Evolutionary conservation across 2,797 vertebrate species (phyloP).

Genomic region (Cryptoblepharus egeriae): DNA sequence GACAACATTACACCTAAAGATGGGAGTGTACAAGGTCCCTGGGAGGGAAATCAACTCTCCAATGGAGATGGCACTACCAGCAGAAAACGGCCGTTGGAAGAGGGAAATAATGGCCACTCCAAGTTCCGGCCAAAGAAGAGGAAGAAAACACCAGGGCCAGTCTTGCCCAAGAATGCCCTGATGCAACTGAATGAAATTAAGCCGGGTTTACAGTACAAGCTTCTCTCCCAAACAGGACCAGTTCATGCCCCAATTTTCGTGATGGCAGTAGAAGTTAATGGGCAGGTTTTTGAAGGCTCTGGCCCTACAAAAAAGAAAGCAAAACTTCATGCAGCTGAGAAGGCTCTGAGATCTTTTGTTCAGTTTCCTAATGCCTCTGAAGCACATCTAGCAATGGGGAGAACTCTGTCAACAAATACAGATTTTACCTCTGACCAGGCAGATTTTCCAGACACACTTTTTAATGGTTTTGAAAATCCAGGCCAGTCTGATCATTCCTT

Average conservation of each 20-base stretch:
- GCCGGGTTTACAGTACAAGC: constrained; percentile 93
- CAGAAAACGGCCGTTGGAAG: constrained; percentile 93
- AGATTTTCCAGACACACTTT: constrained; percentile 95
- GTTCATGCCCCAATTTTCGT: constrained; percentile 96
- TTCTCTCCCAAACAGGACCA: constrained; percentile 93
- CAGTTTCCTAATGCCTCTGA: constrained; percentile 97
- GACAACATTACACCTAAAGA: constrained; percentile 93
- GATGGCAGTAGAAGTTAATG: constrained; percentile 97
- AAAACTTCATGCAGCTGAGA: constrained; percentile 94
- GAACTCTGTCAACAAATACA: constrained; percentile 89
- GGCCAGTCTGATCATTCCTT: constrained; percentile 85
- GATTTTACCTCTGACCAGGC: constrained; percentile 98
- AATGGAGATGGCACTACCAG: constrained; percentile 83
- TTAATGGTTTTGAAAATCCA: constrained; percentile 94
- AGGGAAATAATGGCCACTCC: constrained; percentile 93
- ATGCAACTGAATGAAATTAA: constrained; percentile 99
- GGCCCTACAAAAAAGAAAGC: constrained; percentile 98
- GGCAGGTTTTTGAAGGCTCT: constrained; percentile 94
- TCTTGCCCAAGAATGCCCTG: constrained; percentile 95
- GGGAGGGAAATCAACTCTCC: constrained; percentile 87
- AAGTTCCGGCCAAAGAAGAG: constrained; percentile 95
- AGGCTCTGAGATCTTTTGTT: constrained; percentile 94
- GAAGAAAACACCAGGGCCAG: constrained; percentile 92
- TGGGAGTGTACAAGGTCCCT: constrained; percentile 71
- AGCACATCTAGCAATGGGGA: constrained; percentile 96